These are phyloP conservation scores for Loxodonta africana DNA, from an alignment of 2,113 vertebrate species.

Conservation along the genomic window DNA sequence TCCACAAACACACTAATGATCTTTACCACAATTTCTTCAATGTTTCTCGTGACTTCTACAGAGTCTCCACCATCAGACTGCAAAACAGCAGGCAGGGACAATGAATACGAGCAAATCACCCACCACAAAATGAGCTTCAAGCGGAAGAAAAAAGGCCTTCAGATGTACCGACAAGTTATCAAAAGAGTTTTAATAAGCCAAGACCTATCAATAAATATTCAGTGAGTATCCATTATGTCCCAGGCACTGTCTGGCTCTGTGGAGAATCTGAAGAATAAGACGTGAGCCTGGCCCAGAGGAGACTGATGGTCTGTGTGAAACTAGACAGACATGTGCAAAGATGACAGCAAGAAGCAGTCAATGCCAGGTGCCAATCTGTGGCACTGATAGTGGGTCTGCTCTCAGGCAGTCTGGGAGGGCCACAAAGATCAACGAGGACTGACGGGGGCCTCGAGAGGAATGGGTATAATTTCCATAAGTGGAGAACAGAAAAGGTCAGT, in stretches of 20 bases:
- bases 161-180: neutral
- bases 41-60: slow-evolving; percentile 81
- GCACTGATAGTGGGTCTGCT: neutral
- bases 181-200: neutral
- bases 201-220: neutral
- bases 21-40: slow-evolving; percentile 91
- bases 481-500: neutral
- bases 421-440: neutral
- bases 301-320: neutral
- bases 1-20: slow-evolving; percentile 96
- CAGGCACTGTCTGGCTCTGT: neutral
- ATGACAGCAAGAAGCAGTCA: too few species aligned
- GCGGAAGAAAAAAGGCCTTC: neutral
- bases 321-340: neutral
- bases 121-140: neutral
- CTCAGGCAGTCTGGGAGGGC: neutral
- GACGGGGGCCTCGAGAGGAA: neutral
- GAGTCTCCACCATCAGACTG: slow-evolving; percentile 91
- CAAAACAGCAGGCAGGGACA: neutral
- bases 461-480: rapidly evolving
- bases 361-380: neutral
- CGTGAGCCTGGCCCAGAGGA: neutral
- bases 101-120: neutral
- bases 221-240: rapidly evolving
- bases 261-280: neutral